These are phyloP conservation scores for Empis stercorea DNA, from an alignment of 2,888 invertebrate species.

Conservation along the genomic window DNA sequence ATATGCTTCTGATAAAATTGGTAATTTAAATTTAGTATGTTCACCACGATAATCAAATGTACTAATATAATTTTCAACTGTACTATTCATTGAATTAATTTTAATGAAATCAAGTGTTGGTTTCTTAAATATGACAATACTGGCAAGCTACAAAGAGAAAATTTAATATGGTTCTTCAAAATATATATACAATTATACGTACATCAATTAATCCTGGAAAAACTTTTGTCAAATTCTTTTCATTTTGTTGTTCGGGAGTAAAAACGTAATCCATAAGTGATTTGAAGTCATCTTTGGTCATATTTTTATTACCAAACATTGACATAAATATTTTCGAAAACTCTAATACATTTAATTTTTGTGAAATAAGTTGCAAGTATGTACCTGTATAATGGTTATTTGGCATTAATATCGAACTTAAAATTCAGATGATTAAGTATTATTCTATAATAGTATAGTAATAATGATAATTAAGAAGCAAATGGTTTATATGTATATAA, in stretches of 20 bases:
- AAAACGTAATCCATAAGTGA: conserved; percentile 34
- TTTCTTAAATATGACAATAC: conserved; percentile 30
- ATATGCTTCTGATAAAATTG: conserved; percentile 31
- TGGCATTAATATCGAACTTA: too few species aligned
- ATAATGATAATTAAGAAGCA: too few species aligned
- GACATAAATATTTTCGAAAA: conserved; percentile 8
- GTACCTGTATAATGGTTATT: too few species aligned
- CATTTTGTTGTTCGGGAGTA: conserved; percentile 25
- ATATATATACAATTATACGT: conserved; percentile 14
- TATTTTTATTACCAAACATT: conserved; percentile 19
- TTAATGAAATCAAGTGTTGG: conserved; percentile 33
- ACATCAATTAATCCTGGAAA: conserved; percentile 40
- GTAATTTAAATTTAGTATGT: conserved; percentile 36
- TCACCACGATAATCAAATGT: conserved; percentile 39
- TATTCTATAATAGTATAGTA: too few species aligned
- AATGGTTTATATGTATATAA: too few species aligned
- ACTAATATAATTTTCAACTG: conserved; percentile 35
- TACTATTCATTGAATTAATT: conserved; percentile 19
- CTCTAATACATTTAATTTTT: too few species aligned
- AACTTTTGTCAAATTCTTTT: conserved; percentile 34
- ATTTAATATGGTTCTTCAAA: neutral
- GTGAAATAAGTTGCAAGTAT: too few species aligned
- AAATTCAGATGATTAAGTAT: too few species aligned
- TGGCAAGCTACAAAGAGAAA: conserved; percentile 17
- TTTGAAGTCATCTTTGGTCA: conserved; percentile 17